These are phyloP conservation scores for Adelphocoris suturalis DNA, from an alignment of 2,888 invertebrate genomes.

Conservation along the genomic window DNA sequence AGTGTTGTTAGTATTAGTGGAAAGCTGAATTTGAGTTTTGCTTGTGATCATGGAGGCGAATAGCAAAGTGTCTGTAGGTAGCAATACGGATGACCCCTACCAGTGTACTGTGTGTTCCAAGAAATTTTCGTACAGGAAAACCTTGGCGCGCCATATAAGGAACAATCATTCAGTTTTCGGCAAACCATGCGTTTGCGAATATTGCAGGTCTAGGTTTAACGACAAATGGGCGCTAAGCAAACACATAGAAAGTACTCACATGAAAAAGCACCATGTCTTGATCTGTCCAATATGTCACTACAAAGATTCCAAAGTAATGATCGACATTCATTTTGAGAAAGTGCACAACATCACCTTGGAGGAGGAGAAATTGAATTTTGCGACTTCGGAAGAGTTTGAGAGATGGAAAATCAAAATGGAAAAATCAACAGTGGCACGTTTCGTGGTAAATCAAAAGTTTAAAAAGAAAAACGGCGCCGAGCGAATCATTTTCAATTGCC, in stretches of 20 bases:
- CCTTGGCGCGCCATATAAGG: constrained; percentile 49
- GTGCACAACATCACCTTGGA: constrained; percentile 38
- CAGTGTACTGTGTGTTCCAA: constrained; percentile 31
- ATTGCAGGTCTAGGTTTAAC: constrained; percentile 57
- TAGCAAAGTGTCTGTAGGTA: not conserved
- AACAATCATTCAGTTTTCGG: constrained; percentile 56
- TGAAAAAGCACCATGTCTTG: constrained; percentile 65
- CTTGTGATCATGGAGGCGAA: not conserved
- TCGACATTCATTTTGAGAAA: constrained; percentile 58
- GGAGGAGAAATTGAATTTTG: constrained; percentile 21
- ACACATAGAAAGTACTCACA: constrained; percentile 64
- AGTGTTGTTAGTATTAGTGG: not conserved
- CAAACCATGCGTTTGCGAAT: constrained; percentile 53
- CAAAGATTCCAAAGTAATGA: constrained; percentile 61
- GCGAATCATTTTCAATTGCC: constrained; percentile 64
- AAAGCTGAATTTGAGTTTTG: too few relatives aligned
- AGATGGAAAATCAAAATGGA: constrained; percentile 64
- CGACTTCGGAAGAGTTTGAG: constrained; percentile 42
- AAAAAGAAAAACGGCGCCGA: constrained; percentile 67
- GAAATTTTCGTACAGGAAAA: constrained; percentile 59
- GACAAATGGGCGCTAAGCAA: constrained; percentile 63
- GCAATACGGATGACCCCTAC: constrained; percentile 44
- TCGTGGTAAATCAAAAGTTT: constrained; percentile 65
- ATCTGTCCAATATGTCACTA: constrained; percentile 63
- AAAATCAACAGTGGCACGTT: constrained; percentile 56